Conservation (phyloP, 2,888 invertebrate genomes). For the Tetheella fluctuosa region DNA sequence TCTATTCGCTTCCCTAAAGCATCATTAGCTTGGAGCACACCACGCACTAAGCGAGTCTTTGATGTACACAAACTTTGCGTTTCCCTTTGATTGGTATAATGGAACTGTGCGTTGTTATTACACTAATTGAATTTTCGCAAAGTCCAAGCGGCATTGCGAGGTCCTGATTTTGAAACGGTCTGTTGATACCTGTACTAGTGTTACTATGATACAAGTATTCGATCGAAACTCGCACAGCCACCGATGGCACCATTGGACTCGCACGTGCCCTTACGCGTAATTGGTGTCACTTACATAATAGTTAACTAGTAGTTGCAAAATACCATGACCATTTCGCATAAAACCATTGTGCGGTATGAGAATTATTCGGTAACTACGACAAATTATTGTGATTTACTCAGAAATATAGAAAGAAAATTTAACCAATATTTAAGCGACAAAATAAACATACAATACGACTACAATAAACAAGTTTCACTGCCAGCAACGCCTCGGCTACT, state of each 20-base stretch:
- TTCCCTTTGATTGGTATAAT: constrained; percentile 81
- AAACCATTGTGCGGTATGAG: background rate
- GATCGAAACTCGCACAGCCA: background rate
- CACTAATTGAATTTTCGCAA: constrained; percentile 78
- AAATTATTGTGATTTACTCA: no score
- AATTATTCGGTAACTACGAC: background rate
- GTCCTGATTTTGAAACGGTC: constrained; percentile 42
- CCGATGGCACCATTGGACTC: no score
- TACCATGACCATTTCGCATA: background rate
- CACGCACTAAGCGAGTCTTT: constrained; percentile 75
- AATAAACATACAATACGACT: background rate
- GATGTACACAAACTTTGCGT: constrained; percentile 78
- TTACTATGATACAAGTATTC: constrained; percentile 29
- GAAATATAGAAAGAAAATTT: no score
- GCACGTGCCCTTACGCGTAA: background rate
- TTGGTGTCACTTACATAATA: background rate
- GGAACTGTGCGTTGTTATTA: constrained; percentile 78
- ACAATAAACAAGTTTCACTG: background rate
- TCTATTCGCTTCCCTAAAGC: constrained; percentile 45
- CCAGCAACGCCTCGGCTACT: constrained; percentile 18
- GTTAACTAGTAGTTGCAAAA: background rate
- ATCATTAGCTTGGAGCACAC: constrained; percentile 47
- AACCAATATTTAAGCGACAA: background rate
- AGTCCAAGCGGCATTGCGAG: constrained; percentile 49
- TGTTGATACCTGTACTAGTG: constrained; percentile 32